Conservation (phyloP, 2,888 invertebrate species). For the Drosophila fungiperda region DNA sequence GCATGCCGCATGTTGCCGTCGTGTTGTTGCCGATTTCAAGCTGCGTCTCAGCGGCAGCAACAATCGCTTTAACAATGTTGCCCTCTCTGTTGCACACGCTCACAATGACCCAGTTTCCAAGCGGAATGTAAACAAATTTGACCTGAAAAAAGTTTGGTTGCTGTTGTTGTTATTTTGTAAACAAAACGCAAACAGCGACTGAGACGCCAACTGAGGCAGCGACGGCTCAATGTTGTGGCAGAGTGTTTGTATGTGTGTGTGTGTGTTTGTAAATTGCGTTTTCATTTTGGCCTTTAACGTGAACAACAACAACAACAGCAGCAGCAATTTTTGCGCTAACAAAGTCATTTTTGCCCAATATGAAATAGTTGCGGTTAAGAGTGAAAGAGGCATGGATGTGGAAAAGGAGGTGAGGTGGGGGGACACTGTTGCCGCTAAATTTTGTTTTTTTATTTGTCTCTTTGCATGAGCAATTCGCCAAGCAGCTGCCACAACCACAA, state of each 20-base stretch:
- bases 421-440: background rate
- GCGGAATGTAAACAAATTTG: conserved; percentile 84
- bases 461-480: conserved; percentile 47
- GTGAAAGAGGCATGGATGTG: background rate
- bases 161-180: conserved; percentile 77
- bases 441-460: conserved; percentile 8
- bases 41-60: conserved; percentile 56
- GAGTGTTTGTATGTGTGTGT: conserved; percentile 33
- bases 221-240: conserved; percentile 50
- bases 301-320: conserved; percentile 34
- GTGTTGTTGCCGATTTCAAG: conserved; percentile 62
- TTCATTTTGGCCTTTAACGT: conserved; percentile 68
- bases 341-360: conserved; percentile 72
- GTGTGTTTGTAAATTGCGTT: conserved; percentile 63
- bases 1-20: conserved; percentile 66
- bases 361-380: conserved; percentile 59
- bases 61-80: conserved; percentile 49
- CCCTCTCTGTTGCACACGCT: conserved; percentile 68
- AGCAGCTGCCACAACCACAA: conserved; percentile 27
- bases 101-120: conserved; percentile 82
- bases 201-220: conserved; percentile 51
- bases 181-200: conserved; percentile 69
- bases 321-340: conserved; percentile 60
- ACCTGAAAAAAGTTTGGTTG: conserved; percentile 76
- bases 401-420: background rate